These are phyloP conservation scores for Rynchops niger DNA, from an alignment of 2,113 vertebrate species.

Conservation along the genomic window DNA sequence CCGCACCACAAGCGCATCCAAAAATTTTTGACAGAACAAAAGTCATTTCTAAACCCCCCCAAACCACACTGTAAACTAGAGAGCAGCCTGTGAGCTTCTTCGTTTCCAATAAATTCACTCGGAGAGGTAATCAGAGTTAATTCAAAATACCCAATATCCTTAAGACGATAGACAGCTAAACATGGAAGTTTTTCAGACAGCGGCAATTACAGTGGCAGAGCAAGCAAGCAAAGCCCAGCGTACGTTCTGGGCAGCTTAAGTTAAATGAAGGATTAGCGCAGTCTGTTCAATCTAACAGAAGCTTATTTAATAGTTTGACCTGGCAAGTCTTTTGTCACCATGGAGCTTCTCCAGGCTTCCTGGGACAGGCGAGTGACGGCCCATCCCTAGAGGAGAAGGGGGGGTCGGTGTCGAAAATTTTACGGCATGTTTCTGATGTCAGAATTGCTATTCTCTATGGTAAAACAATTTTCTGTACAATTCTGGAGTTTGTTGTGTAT, in stretches of 20 bases:
- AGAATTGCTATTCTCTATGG: not conserved
- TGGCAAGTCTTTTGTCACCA: slow-evolving; percentile 14
- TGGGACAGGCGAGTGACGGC: slow-evolving; percentile 17
- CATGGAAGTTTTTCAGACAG: not conserved
- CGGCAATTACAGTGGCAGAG: not conserved
- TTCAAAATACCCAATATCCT: not conserved
- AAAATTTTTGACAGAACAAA: not conserved
- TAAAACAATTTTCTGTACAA: not conserved
- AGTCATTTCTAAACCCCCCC: not conserved
- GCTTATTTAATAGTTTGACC: slow-evolving; percentile 34
- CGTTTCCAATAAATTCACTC: not conserved
- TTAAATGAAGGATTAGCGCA: slow-evolving; percentile 27
- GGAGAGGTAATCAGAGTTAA: not conserved
- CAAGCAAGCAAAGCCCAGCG: not conserved
- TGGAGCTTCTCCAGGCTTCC: slow-evolving; percentile 14
- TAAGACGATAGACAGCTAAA: not conserved
- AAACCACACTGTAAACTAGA: not conserved
- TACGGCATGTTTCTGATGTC: not conserved
- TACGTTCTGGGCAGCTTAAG: not conserved
- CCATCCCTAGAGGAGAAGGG: not conserved
- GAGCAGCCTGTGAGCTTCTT: not conserved
- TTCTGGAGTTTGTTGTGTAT: not conserved
- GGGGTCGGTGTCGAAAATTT: not conserved
- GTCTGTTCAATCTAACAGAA: not conserved
- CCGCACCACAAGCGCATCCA: not conserved